Percentiles rank a stretch among this genome's conserved stretches.
Evolutionary conservation across 1,140 invertebrate species (phyloP).

Genomic region (Oncopeltus fasciatus): DNA sequence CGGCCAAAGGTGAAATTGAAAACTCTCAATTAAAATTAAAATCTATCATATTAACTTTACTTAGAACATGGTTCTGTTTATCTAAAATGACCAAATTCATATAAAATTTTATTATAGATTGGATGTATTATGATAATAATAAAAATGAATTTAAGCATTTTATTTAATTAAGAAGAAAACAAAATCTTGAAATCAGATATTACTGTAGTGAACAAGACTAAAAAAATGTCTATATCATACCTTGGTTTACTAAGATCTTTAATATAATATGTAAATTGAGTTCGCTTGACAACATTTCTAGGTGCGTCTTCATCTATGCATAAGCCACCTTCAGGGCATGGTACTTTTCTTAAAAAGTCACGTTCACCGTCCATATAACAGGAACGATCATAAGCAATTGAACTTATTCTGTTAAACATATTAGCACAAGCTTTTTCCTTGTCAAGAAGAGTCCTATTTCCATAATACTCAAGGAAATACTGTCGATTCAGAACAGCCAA

Average conservation of each 20-base stretch:
- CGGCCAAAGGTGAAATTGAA: no score
- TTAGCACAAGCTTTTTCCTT: slow-evolving; percentile 53
- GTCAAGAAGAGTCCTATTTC: slow-evolving; percentile 46
- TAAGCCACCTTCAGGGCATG: slow-evolving; percentile 59
- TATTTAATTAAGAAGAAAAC: no score
- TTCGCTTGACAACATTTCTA: slow-evolving; percentile 65
- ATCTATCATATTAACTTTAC: no score
- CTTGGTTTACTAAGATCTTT: slow-evolving; percentile 75
- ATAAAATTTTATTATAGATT: no score
- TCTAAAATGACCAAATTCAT: no score
- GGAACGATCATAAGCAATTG: slow-evolving; percentile 65
- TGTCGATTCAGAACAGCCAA: slow-evolving; percentile 73
- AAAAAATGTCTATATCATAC: slow-evolving; percentile 34
- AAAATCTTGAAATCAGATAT: no score
- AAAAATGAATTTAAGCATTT: no score
- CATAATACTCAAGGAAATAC: slow-evolving; percentile 79
- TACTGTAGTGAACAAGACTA: no score
- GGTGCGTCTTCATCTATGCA: slow-evolving; percentile 79
- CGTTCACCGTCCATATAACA: slow-evolving; percentile 69
- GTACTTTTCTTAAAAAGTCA: slow-evolving; percentile 77
- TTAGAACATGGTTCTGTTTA: no score
- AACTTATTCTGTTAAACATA: slow-evolving; percentile 75
- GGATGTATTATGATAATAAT: no score
- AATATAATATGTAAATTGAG: slow-evolving; percentile 89
- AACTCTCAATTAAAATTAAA: no score